Percentiles rank a stretch among this genome's conserved stretches.
Evolutionary conservation across 2,888 invertebrate species (phyloP).

Genomic region (Anodontia alba): DNA sequence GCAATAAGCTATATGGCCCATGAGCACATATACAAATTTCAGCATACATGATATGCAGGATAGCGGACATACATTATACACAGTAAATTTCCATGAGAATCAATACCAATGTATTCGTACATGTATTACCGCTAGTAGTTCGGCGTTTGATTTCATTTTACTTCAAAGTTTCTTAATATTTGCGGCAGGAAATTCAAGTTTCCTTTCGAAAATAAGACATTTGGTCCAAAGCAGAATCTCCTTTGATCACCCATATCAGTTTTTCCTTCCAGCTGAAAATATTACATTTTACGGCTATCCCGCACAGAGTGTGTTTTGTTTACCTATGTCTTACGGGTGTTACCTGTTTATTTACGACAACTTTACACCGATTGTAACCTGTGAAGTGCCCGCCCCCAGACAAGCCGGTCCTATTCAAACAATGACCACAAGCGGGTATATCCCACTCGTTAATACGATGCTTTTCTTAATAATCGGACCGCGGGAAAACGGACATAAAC

Average conservation of each 20-base stretch:
- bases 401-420: constrained; percentile 1
- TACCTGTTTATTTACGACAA: neutral
- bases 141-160: too few species aligned
- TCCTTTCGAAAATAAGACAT: neutral
- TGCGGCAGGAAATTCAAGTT: neutral
- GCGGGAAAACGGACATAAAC: too few species aligned
- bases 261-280: neutral
- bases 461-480: too few species aligned
- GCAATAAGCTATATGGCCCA: too few species aligned
- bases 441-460: neutral
- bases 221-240: neutral
- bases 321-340: neutral
- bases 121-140: too few species aligned
- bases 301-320: neutral
- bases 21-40: too few species aligned
- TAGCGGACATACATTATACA: too few species aligned
- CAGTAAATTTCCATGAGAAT: too few species aligned
- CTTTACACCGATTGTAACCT: neutral
- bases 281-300: too few species aligned
- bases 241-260: neutral
- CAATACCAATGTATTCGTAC: too few species aligned
- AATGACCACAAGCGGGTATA: neutral
- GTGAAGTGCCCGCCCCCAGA: constrained; percentile 17
- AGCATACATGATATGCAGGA: too few species aligned
- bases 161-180: neutral